Conservation (phyloP, 2,113 vertebrate species). For the Cacatua alba region DNA sequence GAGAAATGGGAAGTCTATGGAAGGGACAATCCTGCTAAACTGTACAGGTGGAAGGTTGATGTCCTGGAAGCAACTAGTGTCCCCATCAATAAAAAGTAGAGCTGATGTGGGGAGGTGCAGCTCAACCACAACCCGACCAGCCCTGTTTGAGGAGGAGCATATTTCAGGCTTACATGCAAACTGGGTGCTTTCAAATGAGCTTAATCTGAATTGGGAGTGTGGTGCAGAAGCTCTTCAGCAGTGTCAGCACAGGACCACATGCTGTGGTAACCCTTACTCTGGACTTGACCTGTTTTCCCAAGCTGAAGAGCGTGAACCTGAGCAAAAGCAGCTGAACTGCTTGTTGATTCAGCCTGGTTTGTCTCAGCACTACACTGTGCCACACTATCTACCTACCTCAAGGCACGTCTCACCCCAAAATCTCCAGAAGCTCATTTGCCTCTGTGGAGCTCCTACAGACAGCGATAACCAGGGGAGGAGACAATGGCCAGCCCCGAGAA, state of each 20-base stretch:
- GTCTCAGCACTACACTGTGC: fast-evolving
- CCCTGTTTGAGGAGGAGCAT: not conserved
- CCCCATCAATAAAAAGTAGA: not conserved
- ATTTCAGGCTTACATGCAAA: fast-evolving
- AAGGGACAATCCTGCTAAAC: not conserved
- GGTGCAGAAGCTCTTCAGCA: not conserved
- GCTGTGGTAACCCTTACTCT: not conserved
- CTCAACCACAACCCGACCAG: not conserved
- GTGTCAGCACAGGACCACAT: fast-evolving
- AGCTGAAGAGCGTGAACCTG: not conserved
- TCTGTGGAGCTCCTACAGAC: not conserved
- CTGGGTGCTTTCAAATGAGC: not conserved
- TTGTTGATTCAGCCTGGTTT: not conserved
- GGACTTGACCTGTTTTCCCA: not conserved
- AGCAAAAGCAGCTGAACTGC: not conserved
- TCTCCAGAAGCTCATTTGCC: not conserved
- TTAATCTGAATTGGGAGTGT: no score
- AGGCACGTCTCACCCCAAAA: not conserved
- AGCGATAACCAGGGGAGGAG: not conserved
- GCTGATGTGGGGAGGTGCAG: not conserved
- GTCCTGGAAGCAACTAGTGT: not conserved
- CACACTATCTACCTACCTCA: not conserved
- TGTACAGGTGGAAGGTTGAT: not conserved
- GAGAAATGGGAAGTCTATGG: not conserved
- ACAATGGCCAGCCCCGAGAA: not conserved